Base-by-base conservation (phyloP, 1,140 invertebrate species). In the Eumaeus atala region DNA sequence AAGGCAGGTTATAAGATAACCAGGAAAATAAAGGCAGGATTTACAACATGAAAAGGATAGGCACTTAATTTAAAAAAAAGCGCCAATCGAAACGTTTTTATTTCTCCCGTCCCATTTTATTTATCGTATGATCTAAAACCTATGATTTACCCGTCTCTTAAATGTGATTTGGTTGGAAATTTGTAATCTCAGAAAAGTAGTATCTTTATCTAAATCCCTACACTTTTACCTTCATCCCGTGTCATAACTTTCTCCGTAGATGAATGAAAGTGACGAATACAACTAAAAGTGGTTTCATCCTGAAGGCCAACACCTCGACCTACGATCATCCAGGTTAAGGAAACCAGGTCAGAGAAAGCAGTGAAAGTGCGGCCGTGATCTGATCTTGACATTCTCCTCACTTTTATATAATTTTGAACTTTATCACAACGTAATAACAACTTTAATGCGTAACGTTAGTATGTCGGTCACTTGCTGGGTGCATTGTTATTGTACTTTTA, bases 201-300 rank as follows among this genome's bases (percentile, higher is more conserved):
- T n/a, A 70, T 63, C 65, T 59, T 61, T 62, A 62, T 69, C 59
- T 47, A 51, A 18, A 17, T 9, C 56, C 53, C 54, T 56, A 59
- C 61, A 66, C 72, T 77, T 66, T 76, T 66, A 72, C 64, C 62
- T 54, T 62, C 56, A 66, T 62, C 59, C 54, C 55, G 63, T 65
- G 64, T 70, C 72, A 73, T 59, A 66, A 74, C 77, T 80, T 77
- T 81, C 74, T 74, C 67, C 70, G 60, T 71, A 78, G 73, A 71
- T 72, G 69, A 77, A 77, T 66, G 75, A 78, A 81, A 78, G 75
- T 81, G 72, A 73, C 63, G 68, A 70, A 77, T 74, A 77, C 77
- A 77, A 80, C 61, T 59, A 80, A 77, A 71, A 77, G 74, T 77
- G 66, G 55, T 55, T 56, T 56, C 61, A 74, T 70, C 72, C 74